Base-by-base conservation (phyloP, 2,888 invertebrate species). In the Tortrix viridana region DNA sequence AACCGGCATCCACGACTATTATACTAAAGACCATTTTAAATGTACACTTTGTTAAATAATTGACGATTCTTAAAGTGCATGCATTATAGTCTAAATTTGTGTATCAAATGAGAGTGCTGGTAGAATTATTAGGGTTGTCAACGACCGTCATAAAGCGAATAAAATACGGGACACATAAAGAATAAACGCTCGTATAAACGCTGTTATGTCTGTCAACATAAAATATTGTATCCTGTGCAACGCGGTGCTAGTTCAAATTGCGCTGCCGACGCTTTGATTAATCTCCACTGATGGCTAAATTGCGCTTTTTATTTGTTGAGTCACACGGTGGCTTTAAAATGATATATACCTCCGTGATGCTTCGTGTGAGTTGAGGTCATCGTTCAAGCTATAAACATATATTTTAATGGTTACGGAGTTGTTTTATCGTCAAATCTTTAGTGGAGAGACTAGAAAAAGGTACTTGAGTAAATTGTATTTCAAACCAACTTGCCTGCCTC, bases 161-260 rank as follows among this genome's bases (percentile, higher is more conserved):
- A 92, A 92, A 91, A 91, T 91, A 92, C 89, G 90, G 85, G 87
- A 86, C 89, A 89, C 90, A 70, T 70, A 89, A 92, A 91, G 91
- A 91, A 91, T 91, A 90, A 92, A 88, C 87, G 91, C 81, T 90
- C 86, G 89, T 88, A 88, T 91, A 91, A 90, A 88, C 86, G 88
- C 84, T 90, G 89, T 90, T 89, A 89, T 86, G 89, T 90, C 92
- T 91, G 91, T 91, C 92, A 90, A 89, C 89, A 82, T 92, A 88
- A 91, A 90, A 91, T 91, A 91, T 92, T 88, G 89, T 89, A 91
- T 91, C 91, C 91, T 91, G 89, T 81, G 80, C 77, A 79, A 79
- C 78, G 32, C 32, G 76, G 84, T 85, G 81, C 78, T 79, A 81
- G 87, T 81, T 87, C 88, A 84, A 88, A 89, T 88, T 89, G 87